Conservation (phyloP, 2,797 vertebrate genomes). For the Paramormyrops hopkinsi region DNA sequence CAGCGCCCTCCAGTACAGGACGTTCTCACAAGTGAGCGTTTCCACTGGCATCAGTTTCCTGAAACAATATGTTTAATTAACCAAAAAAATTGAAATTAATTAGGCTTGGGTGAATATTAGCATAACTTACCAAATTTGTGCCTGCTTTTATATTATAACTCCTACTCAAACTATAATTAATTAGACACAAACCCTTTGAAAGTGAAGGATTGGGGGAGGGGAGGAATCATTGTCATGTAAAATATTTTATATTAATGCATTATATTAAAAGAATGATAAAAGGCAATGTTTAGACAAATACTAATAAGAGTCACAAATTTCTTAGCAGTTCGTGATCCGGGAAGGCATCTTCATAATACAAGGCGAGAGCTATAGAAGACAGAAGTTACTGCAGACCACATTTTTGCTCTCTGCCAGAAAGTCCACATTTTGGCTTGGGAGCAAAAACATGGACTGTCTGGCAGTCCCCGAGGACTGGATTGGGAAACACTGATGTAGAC, state of each 20-base stretch:
- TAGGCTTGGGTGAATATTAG: not conserved
- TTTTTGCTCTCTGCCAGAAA: not conserved
- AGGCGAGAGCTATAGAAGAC: not conserved
- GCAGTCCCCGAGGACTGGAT: not conserved
- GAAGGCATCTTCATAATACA: not conserved
- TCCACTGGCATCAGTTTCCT: conserved; percentile 79
- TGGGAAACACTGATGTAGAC: not conserved
- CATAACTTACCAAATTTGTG: not conserved
- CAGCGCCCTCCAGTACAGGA: conserved; percentile 81
- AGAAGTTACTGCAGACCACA: not conserved
- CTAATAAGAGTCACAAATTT: not conserved
- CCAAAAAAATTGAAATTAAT: not conserved
- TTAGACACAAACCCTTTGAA: not conserved
- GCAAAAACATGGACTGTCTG: not conserved
- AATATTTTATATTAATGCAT: not conserved
- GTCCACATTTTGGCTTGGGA: not conserved
- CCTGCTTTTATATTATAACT: not conserved
- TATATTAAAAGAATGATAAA: not conserved
- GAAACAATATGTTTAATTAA: not conserved
- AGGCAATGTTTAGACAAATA: not conserved
- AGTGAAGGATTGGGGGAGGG: not conserved
- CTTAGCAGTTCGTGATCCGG: not conserved
- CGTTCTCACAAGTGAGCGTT: conserved; percentile 77
- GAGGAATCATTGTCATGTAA: not conserved
- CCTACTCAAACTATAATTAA: not conserved